Evolutionary conservation across 2,888 invertebrate species (phyloP), one percentile per base, ranked within the genome.

Genomic region (Erebia ligea): DNA sequence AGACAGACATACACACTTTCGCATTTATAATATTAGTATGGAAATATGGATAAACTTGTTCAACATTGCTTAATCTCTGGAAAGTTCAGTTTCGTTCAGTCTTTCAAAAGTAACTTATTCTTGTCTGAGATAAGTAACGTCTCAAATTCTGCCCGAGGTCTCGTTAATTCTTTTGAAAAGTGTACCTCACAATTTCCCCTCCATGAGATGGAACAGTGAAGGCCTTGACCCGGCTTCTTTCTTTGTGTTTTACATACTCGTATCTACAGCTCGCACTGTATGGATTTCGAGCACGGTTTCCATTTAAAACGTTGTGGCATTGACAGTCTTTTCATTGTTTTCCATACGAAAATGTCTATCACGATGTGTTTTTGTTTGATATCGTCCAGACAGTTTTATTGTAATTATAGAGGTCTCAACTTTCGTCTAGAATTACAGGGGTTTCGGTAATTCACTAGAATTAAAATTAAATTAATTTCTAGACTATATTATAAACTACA

Each of bases 191-290:
- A 58, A 68, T 73, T 70, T 73, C 68, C 61, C 62, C 73, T 73
- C 73, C 66, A 71, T 68, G 57, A 71, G 68, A 68, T 73, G 71
- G 59, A 69, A 71, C 68, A 70, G 73, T 67, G 61, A 42, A 62
- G 25, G 61, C 73, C 73, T 73, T 73, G 73, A 73, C 73, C 70
- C n/a, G 62, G 68, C 58, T 52, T 54, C 66, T 69, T 70, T 70
- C 73, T 73, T 73, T 73, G 73, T 70, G 70, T 58, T 57, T 61
- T 61, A 68, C 61, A 5, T 25, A 25, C 56, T 19, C 56, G 68
- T 56, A 57, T 68, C 66, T 63, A 59, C 58, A 64, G 52, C 63
- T 68, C 34, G 68, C 62, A 65, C 50, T 69, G 45, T 68, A 68
- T 68, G 40, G 68, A 59, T 62, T 58, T 68, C 48, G 63, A 70